Conservation (phyloP, 2,113 vertebrate genomes). For the Heteronetta atricapilla region DNA sequence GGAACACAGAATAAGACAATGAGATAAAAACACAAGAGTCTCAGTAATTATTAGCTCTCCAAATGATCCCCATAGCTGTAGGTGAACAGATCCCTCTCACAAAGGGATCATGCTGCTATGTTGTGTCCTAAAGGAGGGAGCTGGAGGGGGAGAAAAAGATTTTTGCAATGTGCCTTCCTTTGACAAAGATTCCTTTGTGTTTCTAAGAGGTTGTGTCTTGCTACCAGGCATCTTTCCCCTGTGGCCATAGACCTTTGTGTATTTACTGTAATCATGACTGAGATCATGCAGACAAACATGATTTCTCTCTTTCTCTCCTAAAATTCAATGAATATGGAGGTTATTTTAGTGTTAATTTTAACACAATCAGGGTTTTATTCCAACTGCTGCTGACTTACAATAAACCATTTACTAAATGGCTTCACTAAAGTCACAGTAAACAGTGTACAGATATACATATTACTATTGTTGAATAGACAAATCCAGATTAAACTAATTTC, state of each 20-base stretch:
- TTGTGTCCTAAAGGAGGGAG: neutral
- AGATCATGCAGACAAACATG: neutral
- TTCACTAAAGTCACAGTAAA: neutral
- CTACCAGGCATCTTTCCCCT: neutral
- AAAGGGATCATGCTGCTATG: neutral
- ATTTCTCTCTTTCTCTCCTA: neutral
- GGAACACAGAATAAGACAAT: neutral
- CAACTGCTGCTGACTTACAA: neutral
- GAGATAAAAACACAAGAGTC: neutral
- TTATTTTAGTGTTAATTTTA: neutral
- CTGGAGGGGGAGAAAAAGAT: neutral
- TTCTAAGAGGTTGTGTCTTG: neutral
- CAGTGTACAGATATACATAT: neutral
- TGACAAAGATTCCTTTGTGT: neutral
- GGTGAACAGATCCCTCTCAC: neutral
- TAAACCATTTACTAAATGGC: neutral
- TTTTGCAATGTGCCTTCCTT: neutral
- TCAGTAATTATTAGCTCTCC: neutral
- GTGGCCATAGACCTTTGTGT: neutral
- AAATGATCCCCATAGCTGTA: neutral
- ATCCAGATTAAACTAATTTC: neutral
- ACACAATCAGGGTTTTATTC: neutral
- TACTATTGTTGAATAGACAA: neutral
- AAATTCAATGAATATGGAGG: neutral
- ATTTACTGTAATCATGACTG: neutral